Evolutionary conservation across 2,113 vertebrate species (phyloP).

Genomic region (Zosterops borbonicus): DNA sequence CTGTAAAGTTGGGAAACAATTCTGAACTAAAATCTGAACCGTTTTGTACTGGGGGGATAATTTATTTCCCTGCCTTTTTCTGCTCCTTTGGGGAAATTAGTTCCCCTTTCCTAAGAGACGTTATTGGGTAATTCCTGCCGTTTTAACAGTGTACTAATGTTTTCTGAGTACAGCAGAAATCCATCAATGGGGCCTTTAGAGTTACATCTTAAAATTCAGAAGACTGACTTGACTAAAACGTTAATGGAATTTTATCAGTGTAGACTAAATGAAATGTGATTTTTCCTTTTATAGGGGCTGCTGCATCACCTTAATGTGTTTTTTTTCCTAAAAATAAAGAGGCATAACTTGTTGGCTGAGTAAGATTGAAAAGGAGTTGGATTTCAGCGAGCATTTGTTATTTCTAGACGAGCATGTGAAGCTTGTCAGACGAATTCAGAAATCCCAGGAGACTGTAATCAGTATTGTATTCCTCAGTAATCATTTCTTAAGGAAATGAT

Average conservation of each 20-base stretch:
- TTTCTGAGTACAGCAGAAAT: slow-evolving; percentile 1
- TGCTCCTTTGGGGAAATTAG: background rate
- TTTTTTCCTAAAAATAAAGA: background rate
- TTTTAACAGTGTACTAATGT: slow-evolving; percentile 13
- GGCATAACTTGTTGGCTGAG: background rate
- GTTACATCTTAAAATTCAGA: background rate
- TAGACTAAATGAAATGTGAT: background rate
- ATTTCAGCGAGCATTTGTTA: background rate
- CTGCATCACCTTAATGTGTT: slow-evolving; percentile 14
- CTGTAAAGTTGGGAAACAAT: background rate
- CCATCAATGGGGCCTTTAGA: slow-evolving; percentile 29
- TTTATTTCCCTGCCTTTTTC: background rate
- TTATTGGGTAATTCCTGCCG: background rate
- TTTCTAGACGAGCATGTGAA: background rate
- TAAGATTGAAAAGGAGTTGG: background rate
- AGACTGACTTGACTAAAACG: background rate
- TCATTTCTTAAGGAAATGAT: background rate
- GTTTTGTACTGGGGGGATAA: background rate
- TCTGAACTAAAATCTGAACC: background rate
- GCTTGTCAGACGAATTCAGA: background rate
- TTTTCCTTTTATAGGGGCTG: background rate
- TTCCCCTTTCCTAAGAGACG: background rate
- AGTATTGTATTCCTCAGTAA: background rate
- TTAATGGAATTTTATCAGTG: background rate
- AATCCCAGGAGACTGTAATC: background rate